Conservation (phyloP, 2,888 invertebrate species). For the Mechanitis mazaeus region DNA sequence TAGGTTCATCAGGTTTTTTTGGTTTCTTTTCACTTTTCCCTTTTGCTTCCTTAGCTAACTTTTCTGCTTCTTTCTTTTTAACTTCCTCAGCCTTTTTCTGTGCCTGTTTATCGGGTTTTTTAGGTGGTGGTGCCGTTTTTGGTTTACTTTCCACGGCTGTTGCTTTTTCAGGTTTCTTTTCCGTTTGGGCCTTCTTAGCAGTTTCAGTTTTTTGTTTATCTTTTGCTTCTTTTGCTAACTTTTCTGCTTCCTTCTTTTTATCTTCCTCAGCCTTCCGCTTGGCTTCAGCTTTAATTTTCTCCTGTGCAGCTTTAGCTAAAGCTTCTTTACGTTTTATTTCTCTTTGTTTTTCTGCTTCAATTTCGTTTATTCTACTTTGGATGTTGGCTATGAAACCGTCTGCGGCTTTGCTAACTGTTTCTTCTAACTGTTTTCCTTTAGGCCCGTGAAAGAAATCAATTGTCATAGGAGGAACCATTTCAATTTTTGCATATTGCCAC, state of each 20-base stretch:
- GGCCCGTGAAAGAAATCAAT: conserved; percentile 44
- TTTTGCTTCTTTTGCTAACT: conserved; percentile 26
- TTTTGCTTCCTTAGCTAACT: conserved; percentile 27
- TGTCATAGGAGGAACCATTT: conserved; percentile 58
- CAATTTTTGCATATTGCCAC: conserved; percentile 64
- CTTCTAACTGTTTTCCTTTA: conserved; percentile 46
- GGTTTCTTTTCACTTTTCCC: conserved; percentile 22
- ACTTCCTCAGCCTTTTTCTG: conserved; percentile 18
- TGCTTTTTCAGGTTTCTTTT: conserved; percentile 21
- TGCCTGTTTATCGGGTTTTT: conserved; percentile 14
- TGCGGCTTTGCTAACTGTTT: conserved; percentile 31
- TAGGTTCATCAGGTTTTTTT: too few species aligned
- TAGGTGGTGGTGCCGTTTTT: conserved; percentile 13
- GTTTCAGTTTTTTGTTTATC: conserved; percentile 24
- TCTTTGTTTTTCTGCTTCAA: conserved; percentile 43
- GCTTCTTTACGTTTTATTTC: conserved; percentile 39
- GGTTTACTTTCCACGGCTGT: conserved; percentile 23
- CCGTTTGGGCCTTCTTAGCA: conserved; percentile 25
- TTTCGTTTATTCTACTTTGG: conserved; percentile 38
- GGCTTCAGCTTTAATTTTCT: conserved; percentile 42
- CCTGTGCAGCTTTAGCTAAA: conserved; percentile 41
- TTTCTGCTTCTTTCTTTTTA: conserved; percentile 33
- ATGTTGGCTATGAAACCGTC: conserved; percentile 39
- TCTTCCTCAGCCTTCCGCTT: conserved; percentile 33
- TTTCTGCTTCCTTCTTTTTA: conserved; percentile 33